Evolutionary conservation across 2,888 invertebrate genomes (phyloP).

Genomic region (Dicyrtoma fusca): DNA sequence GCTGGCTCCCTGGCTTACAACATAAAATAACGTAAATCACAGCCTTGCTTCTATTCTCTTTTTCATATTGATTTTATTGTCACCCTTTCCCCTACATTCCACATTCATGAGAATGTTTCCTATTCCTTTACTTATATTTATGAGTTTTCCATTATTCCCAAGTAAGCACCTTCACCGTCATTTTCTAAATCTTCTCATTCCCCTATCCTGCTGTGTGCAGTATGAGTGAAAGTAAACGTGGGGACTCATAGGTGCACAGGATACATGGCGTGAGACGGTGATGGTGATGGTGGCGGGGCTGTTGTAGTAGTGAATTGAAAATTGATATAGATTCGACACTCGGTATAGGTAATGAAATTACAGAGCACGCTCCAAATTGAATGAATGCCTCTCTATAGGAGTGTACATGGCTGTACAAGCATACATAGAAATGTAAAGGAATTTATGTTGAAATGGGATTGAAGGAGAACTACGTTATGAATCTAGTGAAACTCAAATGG

Average conservation of each 20-base stretch:
- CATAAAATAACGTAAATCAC: constrained; percentile 17
- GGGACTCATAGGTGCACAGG: background rate
- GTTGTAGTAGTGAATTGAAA: no score
- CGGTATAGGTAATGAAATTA: no score
- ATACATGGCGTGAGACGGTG: no score
- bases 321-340: no score
- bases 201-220: background rate
- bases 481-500: no score
- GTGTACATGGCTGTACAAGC: no score
- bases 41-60: constrained; percentile 8
- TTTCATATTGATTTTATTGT: constrained; percentile 36
- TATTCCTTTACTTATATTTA: constrained; percentile 30
- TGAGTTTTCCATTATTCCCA: constrained; percentile 36
- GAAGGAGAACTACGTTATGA: no score
- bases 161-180: constrained; percentile 25
- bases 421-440: no score
- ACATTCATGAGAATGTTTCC: constrained; percentile 27
- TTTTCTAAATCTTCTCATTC: constrained; percentile 34
- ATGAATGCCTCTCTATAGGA: background rate
- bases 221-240: background rate
- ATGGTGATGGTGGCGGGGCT: no score
- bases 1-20: background rate
- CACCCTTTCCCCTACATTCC: constrained; percentile 24
- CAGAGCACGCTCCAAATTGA: background rate
- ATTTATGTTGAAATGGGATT: no score